Base-by-base conservation (phyloP, 2,113 vertebrate species). In the Euleptes europaea region DNA sequence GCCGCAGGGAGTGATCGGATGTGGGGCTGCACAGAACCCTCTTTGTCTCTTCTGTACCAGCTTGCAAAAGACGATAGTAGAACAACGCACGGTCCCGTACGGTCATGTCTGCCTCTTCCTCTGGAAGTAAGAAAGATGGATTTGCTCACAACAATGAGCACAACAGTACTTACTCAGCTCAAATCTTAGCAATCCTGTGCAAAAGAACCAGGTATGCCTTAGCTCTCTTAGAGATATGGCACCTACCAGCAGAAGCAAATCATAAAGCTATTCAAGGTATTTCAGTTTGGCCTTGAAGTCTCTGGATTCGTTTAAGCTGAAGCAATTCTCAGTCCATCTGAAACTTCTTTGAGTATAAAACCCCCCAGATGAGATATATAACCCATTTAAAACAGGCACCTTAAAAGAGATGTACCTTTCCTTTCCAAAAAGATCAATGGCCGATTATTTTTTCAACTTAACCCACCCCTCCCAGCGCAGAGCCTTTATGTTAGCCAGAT, bases 21-120 rank as follows among this genome's bases (percentile, higher is more conserved):
- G 97, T 97, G 33, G 97, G 98, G 86, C 97, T 97, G 28, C 97
- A 97, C 33, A 99, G 93, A 63, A 99, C 93, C 33, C 85, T 89
- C 15, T 94, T 95, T 11, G 96, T 97, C 63, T 98, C 94, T 44
- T 98, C 96, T 73, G 97, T 90, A 28, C 98, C 98, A 57, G 95
- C 88, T 82, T 97, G 97, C 91, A 99, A 94, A 35, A 99, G 97
- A 86, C 97, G 97, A 79, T 99, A 98, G 94, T 97, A 99, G 93
- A 99, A 97, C n/a, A 99, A 93, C 0, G 97, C 98, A 15, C 97
- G 98, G 94, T 99, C 98, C 1, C 96, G 96, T 4, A 99, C 97
- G 0, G 97, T 97, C 98, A 99, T 97, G 82, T 99, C 96, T 23
- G 93, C 96, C 93, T 99, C 97, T 94, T 99, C 98, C 93, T 99